Base-by-base conservation (phyloP, 2,888 invertebrate genomes). In the Rotaria sp. region DNA sequence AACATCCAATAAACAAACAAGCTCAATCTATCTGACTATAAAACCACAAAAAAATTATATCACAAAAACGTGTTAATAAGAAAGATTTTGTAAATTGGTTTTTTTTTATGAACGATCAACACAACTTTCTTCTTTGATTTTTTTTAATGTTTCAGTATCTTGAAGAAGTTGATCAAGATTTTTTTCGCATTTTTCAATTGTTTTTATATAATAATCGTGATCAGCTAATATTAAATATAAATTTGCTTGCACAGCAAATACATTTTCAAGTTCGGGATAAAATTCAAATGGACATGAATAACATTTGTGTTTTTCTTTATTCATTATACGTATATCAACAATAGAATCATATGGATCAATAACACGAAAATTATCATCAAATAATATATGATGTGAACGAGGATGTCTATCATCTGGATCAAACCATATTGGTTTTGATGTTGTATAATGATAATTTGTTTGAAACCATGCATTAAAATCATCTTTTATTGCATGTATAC, bases 311-410 rank as follows among this genome's bases (percentile, higher is more conserved):
- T 26, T 41, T 13, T 45, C 21, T n/a, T 7, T 24, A 85, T 89
- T 88, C 85, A 90, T 89, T 86, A 89, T 84, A 21, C 90, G 88
- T 11, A 90, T 88, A 87, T 91, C 89, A 11, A 91, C 89, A 84
- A 91, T 91, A 87, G 90, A 90, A 88, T 91, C 90, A 50, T 89
- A 89, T 21, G 45, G 35, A 86, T 90, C 90, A 75, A 88, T 88
- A 11, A 89, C 88, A 52, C 91, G 88, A 85, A 90, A 89, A 87
- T 91, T 91, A 88, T 91, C 91, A 87, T 91, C 91, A 87, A 91
- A 91, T 87, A 91, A 88, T 75, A 91, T 90, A 87, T 91, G 91
- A 80, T 91, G 91, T 35, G 89, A 89, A 11, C 87, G 86, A 2
- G 85, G 35, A 45, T 45, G n/a, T 38, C 5, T 13, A 85, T 90